Conservation (phyloP, 2,888 invertebrate genomes). For the Philopedon plagiatum region DNA sequence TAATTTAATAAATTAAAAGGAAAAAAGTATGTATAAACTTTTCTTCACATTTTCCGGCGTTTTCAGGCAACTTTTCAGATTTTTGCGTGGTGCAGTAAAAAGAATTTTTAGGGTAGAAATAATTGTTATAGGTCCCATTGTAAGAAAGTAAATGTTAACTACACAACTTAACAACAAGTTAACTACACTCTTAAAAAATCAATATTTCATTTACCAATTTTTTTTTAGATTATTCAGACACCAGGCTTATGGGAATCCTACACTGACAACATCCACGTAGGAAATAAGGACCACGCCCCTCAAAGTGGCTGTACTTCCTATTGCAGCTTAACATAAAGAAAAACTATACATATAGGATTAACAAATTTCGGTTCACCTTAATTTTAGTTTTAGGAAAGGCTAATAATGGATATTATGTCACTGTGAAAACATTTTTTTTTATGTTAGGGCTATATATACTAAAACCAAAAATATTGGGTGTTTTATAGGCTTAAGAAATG, state of each 20-base stretch:
- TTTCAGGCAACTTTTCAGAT: too few species aligned
- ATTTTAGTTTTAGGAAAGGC: constrained; percentile 8
- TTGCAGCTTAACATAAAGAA: constrained; percentile 62
- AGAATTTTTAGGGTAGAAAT: too few species aligned
- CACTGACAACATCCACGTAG: constrained; percentile 62
- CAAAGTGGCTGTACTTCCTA: constrained; percentile 63
- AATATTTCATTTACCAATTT: constrained; percentile 9
- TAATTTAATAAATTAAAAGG: too few species aligned
- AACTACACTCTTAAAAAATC: background rate
- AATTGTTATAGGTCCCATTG: too few species aligned
- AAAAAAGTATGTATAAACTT: too few species aligned
- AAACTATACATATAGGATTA: constrained; percentile 16
- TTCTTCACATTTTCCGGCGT: too few species aligned
- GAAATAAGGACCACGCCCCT: constrained; percentile 61
- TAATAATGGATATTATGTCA: constrained; percentile 6
- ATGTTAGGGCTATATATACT: background rate
- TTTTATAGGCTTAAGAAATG: background rate
- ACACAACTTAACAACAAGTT: too few species aligned
- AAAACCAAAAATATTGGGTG: background rate
- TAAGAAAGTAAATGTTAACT: too few species aligned
- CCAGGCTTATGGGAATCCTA: constrained; percentile 84
- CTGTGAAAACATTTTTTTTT: background rate
- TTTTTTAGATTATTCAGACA: constrained; percentile 88
- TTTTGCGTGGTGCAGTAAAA: too few species aligned
- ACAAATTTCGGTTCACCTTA: background rate